phyloP scores from a whole-genome alignment of 2,888 invertebrate genomes.

The Scaptomyza polygonia region DNA sequence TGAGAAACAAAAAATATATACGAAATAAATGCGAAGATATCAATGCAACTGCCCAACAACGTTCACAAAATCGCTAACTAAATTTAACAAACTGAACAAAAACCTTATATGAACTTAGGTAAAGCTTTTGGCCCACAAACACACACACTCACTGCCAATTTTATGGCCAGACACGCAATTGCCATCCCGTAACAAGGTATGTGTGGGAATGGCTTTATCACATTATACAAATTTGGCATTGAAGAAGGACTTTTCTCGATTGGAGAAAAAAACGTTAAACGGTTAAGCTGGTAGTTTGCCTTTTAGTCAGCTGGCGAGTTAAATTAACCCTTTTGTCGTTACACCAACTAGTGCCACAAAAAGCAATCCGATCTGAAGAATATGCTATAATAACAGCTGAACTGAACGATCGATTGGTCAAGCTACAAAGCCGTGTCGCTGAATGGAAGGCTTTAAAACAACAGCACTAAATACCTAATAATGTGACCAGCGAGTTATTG shows the following conservation, averaged over 20 bases:
- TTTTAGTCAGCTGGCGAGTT: too few species aligned
- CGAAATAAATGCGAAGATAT: slow-evolving; percentile 65
- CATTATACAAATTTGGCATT: too few species aligned
- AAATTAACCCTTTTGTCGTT: slow-evolving; percentile 5
- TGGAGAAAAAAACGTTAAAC: too few species aligned
- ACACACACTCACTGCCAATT: slow-evolving; percentile 50
- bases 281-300: too few species aligned
- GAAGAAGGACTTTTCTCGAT: too few species aligned
- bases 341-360: slow-evolving; percentile 22
- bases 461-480: neutral
- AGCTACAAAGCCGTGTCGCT: slow-evolving; percentile 34
- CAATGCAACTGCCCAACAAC: slow-evolving; percentile 62
- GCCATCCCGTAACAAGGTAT: too few species aligned
- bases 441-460: slow-evolving; percentile 38
- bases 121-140: slow-evolving; percentile 48
- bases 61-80: slow-evolving; percentile 32
- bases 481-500: too few species aligned
- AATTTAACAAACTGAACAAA: slow-evolving; percentile 12
- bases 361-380: slow-evolving; percentile 45
- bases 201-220: too few species aligned
- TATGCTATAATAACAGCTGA: slow-evolving; percentile 32
- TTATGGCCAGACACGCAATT: slow-evolving; percentile 62
- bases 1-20: too few species aligned
- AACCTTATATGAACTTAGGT: slow-evolving; percentile 61
- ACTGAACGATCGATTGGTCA: slow-evolving; percentile 30